Evolutionary conservation across 1,140 invertebrate species (phyloP), one percentile per base, ranked within the genome.

Genomic region (Belonocnema kinseyi): DNA sequence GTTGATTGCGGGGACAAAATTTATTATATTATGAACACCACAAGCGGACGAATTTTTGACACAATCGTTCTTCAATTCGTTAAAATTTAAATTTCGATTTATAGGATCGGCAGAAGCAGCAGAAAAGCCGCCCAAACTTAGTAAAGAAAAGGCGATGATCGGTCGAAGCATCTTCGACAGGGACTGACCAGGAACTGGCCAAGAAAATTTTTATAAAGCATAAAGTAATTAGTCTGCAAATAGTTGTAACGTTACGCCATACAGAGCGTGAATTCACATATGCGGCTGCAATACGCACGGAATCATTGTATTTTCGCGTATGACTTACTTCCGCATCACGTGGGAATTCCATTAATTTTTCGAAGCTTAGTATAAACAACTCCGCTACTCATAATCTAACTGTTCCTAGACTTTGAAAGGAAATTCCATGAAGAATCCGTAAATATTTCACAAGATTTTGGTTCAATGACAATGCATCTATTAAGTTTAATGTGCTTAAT

Each of bases 231-330:
- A 90, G 80, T 81, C 58, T 76, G 74, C 73, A 80, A 33, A 33
- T 50, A 58, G 78, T 52, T 54, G 74, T 80, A 80, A 86, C 79
- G 75, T 86, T 87, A 89, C 85, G 85, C 76, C 87, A 90, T 90
- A 90, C 89, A 91, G 90, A 91, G 89, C 90, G 90, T 91, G 89
- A 91, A 91, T 91, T 84, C 86, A 85, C 78, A 85, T 86, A 84
- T 87, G 40, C 40, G 82, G 79, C 85, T 86, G 87, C 84, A 89
- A 87, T 83, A 85, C 81, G 87, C 82, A 78, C 77, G 82, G 83
- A 83, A 86, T 82, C 77, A 83, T 82, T 78, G 83, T 83, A 85
- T 85, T 79, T 82, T 82, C 74, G 80, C 61, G 26, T 16, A 66
- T 82, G 80, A 76, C 76, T 84, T 81, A 76, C 80, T 82, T 76